Base-by-base conservation (phyloP, 1,140 invertebrate genomes). In the Psilanteris sp. region DNA sequence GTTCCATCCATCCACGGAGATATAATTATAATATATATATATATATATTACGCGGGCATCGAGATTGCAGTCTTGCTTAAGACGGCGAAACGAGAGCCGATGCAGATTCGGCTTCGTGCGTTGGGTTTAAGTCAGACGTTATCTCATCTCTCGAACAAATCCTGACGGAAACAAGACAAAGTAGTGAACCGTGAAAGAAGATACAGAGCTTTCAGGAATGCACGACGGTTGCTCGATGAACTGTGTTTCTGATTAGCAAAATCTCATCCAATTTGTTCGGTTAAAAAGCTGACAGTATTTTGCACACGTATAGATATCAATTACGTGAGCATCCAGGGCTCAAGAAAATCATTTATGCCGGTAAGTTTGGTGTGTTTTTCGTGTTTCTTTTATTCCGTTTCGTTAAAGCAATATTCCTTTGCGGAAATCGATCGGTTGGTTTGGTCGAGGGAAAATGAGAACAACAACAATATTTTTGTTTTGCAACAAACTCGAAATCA, bases 151-250 rank as follows among this genome's bases (percentile, higher is more conserved):
- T 13, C 7, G 27, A 22, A 37, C n/a, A 66, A 66, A 66, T 73
- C 50, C 44, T 20, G 41, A 59, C 61, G 54, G 61, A 66, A 66
- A 73, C 52, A 66, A 75, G 55, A 62, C 50, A 34, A 57, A 57
- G 62, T 48, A 75, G 41, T 72, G 50, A 70, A 78, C 70, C 37
- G 70, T 71, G 39, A 78, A 74, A 54, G 62, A 50, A 77, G 68
- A 77, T 73, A 77, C 48, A 73, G 68, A 55, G 46, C 44, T 67
- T 41, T 34, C 26, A 54, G 20, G 13, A 54, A 62, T 43, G 20
- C 20, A 22, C 32, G 41, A 61, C 29, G 16, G 27, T 11, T 64
- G 43, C 26, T 50, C 61, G 43, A 67, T 70, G 70, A 70, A 74
- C 50, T 55, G 64, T 74, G 32, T 41, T 50, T 67, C 16, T 61